Percentiles rank a stretch among this genome's conserved stretches.
Conservation (phyloP, 64 coral and sea anemone genomes). For the Astreopora myriophthalma region DNA sequence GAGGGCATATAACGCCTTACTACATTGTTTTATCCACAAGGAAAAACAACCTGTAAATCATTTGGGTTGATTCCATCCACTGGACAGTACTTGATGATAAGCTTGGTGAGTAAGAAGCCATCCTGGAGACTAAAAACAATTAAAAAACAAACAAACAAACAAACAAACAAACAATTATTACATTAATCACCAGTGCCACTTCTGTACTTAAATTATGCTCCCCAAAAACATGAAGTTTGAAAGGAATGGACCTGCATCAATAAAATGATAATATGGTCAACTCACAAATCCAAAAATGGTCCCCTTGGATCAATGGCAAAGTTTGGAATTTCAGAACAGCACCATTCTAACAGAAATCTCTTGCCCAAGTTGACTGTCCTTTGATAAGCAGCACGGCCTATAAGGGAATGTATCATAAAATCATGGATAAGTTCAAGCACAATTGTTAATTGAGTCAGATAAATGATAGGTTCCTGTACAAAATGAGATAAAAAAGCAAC, state of each 20-base stretch:
- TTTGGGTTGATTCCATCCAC: slow-evolving; percentile 25
- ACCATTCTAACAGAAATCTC: slow-evolving; percentile 87
- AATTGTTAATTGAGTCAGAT: too few species aligned
- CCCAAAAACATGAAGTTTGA: too few species aligned
- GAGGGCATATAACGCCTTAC: too few species aligned
- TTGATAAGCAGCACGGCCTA: slow-evolving; percentile 84
- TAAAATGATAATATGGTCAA: too few species aligned
- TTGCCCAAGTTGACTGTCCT: slow-evolving; percentile 87
- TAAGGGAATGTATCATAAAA: neutral
- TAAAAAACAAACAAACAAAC: neutral
- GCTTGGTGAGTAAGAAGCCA: slow-evolving; percentile 66
- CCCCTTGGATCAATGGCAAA: slow-evolving; percentile 65
- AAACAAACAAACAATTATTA: neutral
- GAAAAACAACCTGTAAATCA: slow-evolving; percentile 1
- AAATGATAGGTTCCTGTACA: too few species aligned
- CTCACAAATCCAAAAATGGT: slow-evolving; percentile 76
- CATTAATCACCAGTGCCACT: too few species aligned
- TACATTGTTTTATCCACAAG: too few species aligned
- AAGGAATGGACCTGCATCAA: too few species aligned
- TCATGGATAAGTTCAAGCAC: too few species aligned
- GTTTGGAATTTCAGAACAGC: slow-evolving; percentile 66
- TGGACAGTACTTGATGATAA: slow-evolving; percentile 72
- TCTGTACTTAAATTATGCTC: too few species aligned
- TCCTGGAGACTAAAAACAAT: slow-evolving; percentile 74
- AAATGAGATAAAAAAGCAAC: too few species aligned